Evolutionary conservation across 2,888 invertebrate species (phyloP).

Genomic region (Heliothis peltigera): DNA sequence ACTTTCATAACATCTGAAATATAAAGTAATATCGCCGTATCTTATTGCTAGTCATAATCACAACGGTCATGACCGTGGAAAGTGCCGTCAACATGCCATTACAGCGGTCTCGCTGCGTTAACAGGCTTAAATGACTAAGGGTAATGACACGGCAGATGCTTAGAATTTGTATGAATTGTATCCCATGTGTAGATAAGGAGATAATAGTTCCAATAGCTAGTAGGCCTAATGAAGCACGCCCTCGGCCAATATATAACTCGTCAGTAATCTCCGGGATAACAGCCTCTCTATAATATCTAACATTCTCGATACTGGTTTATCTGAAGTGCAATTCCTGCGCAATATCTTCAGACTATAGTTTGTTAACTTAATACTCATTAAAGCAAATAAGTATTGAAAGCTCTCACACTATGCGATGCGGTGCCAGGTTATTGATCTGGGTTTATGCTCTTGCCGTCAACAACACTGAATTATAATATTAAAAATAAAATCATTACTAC

Average conservation of each 20-base stretch:
- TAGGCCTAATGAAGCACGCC: conserved; percentile 30
- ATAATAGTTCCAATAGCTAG: conserved; percentile 64
- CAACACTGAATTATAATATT: conserved; percentile 22
- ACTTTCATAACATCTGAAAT: conserved; percentile 52
- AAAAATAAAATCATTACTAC: conserved; percentile 1
- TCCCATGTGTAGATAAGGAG: conserved; percentile 68
- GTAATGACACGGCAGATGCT: conserved; percentile 88
- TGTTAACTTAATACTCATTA: conserved; percentile 64
- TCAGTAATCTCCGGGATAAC: conserved; percentile 41
- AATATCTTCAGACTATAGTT: conserved; percentile 46
- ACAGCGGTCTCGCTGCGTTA: conserved; percentile 82
- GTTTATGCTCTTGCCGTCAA: conserved; percentile 43
- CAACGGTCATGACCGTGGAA: conserved; percentile 79
- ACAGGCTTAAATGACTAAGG: conserved; percentile 86
- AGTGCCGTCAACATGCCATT: conserved; percentile 81
- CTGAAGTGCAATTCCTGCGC: conserved; percentile 27
- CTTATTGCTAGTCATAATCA: conserved; percentile 74
- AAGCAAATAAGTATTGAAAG: conserved; percentile 62
- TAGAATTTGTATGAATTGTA: conserved; percentile 83
- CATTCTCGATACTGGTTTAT: conserved; percentile 35
- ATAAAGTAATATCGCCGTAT: conserved; percentile 67
- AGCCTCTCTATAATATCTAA: conserved; percentile 24
- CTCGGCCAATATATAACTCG: conserved; percentile 10
- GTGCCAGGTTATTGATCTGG: conserved; percentile 61
- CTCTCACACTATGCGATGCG: conserved; percentile 63